Percentiles rank a stretch among this genome's conserved stretches.
Conservation (phyloP, 2,797 vertebrate genomes). For the Leptoclinus maculatus region DNA sequence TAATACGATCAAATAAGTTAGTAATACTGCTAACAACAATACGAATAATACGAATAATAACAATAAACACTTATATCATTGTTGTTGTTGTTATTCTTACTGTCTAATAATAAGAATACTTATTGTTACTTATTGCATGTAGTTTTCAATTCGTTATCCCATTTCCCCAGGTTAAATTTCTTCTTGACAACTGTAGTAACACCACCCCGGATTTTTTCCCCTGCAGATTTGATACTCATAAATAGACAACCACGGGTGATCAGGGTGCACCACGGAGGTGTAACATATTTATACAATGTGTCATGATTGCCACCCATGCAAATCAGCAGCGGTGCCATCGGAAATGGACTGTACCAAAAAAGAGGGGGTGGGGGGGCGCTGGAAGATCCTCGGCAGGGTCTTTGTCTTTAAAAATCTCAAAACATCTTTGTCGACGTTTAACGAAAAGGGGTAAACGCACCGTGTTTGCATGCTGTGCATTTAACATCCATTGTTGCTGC, state of each 20-base stretch:
- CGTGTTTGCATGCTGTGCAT: rapidly evolving
- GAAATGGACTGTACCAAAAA: slow-evolving; percentile 77
- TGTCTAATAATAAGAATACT: not conserved
- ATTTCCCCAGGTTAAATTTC: not conserved
- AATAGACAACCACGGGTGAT: slow-evolving; percentile 27
- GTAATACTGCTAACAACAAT: not conserved
- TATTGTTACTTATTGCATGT: not conserved
- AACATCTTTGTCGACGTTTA: rapidly evolving
- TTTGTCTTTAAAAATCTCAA: not conserved
- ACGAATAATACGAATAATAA: rapidly evolving
- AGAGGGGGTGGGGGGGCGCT: not conserved
- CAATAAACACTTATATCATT: not conserved
- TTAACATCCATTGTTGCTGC: rapidly evolving
- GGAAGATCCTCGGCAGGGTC: not conserved
- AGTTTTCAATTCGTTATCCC: not conserved
- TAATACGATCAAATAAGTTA: not conserved
- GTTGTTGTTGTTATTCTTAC: not conserved
- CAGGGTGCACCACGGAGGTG: slow-evolving; percentile 45
- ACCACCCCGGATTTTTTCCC: not conserved
- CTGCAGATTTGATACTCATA: slow-evolving; percentile 15
- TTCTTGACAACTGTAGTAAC: not conserved
- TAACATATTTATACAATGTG: slow-evolving; percentile 71
- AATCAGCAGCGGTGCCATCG: slow-evolving; percentile 68
- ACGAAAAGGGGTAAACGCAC: rapidly evolving
- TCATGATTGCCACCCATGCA: slow-evolving; percentile 71